phyloP scores from a whole-genome alignment of 1,140 invertebrate genomes.

The Lepidurus packardi region DNA sequence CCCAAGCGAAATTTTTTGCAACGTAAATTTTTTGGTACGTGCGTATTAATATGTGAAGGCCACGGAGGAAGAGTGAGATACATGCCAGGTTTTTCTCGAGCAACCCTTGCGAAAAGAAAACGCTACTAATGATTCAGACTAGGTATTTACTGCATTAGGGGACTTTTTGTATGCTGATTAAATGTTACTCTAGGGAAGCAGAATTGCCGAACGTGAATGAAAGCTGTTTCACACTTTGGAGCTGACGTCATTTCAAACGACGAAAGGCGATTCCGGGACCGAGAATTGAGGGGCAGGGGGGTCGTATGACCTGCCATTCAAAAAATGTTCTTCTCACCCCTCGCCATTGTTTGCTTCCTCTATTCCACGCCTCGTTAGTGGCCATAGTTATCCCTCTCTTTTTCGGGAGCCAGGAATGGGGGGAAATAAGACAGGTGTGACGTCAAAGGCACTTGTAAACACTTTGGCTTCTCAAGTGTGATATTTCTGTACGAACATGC shows the following conservation, averaged over 20 bases:
- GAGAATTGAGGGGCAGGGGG: background rate
- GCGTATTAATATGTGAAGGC: no score
- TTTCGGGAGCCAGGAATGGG: background rate
- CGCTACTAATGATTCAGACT: no score
- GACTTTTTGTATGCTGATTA: no score
- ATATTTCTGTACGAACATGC: no score
- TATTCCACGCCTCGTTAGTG: conserved; percentile 9
- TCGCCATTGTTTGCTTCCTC: conserved; percentile 4
- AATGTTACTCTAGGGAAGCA: no score
- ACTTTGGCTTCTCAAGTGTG: background rate
- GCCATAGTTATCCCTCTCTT: background rate
- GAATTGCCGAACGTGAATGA: background rate
- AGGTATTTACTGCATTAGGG: no score
- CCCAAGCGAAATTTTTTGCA: no score
- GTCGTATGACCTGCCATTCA: conserved; percentile 21
- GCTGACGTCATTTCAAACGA: background rate
- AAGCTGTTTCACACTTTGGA: background rate
- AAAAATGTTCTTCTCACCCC: background rate
- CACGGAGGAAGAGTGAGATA: no score
- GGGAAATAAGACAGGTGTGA: conserved; percentile 11
- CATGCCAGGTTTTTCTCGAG: no score
- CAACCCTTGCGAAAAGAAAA: no score
- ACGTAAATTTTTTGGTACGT: no score
- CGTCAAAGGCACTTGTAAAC: conserved; percentile 1
- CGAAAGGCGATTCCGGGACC: background rate